Evolutionary conservation across 2,888 invertebrate genomes (phyloP), one percentile per base, ranked within the genome.

Genomic region (Plebejus melissa): DNA sequence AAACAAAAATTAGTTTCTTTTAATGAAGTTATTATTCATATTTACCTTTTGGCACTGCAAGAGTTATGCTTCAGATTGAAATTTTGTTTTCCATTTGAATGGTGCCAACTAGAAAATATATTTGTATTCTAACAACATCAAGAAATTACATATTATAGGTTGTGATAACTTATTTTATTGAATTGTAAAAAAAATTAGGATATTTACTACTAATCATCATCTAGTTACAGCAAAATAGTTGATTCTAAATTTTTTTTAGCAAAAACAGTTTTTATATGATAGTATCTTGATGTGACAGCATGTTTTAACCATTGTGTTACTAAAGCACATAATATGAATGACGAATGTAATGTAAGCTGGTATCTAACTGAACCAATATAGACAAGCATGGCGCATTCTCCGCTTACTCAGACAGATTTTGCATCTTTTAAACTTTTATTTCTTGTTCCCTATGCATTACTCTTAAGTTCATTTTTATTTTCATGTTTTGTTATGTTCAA

Each of bases 401-500:
- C 83, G 91, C 91, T 91, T 91, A 85, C 80, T 80, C 80, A 76
- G 80, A 79, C 76, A 65, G 79, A 83, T 82, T 83, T 82, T 84
- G 88, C 88, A 87, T 88, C 84, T 83, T 84, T 88, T 88, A 89
- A 85, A 83, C 83, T 85, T 85, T 82, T 80, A 84, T 86, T 86
- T 82, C 82, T 86, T 82, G 83, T 83, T 84, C 84, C 86, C 86
- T 87, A 84, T 83, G 82, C 88, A 87, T 90, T 93, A 89, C 94
- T 96, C 94, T 96, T 95, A 87, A 89, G 88, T 93, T 94, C 95
- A 94, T 95, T 95, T 95, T 72, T 71, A 60, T 94, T 95, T 95
- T 95, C 95, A 95, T 95, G 95, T 95, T 95, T 95, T 96, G 95
- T 96, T 95, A 90, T 93, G 89, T 93, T 87, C 89, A 91, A 92